These are phyloP conservation scores for Zaprionus capensis DNA, from an alignment of 1,140 invertebrate species.

Conservation along the genomic window DNA sequence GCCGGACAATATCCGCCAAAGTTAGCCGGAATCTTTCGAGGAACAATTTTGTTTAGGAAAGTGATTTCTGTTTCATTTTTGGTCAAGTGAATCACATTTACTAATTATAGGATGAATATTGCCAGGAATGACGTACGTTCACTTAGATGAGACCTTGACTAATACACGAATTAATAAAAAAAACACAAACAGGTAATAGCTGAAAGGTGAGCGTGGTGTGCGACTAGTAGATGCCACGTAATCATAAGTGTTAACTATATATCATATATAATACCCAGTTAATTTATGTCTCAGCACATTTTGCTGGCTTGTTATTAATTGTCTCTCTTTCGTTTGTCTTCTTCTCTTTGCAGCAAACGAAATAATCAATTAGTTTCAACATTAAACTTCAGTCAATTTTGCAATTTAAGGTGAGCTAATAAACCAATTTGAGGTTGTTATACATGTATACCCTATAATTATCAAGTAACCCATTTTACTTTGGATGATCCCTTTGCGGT, in stretches of 20 bases:
- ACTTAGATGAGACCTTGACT: conserved; percentile 45
- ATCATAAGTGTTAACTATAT: neutral
- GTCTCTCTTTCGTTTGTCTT: neutral
- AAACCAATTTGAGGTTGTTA: neutral
- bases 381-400: conserved; percentile 41
- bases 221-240: neutral
- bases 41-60: conserved; percentile 48
- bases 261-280: neutral
- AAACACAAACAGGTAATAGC: conserved; percentile 19
- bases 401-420: conserved; percentile 68
- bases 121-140: conserved; percentile 57
- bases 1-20: conserved; percentile 29
- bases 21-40: conserved; percentile 36
- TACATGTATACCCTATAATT: conserved; percentile 22
- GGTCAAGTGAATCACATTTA: conserved; percentile 55
- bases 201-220: neutral
- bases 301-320: neutral
- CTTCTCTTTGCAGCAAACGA: conserved; percentile 56
- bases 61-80: conserved; percentile 14
- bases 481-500: neutral
- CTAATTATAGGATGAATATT: conserved; percentile 44
- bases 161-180: conserved; percentile 8
- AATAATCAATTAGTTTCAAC: conserved; percentile 36
- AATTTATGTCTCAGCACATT: neutral
- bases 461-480: neutral